These are phyloP conservation scores for Doryteuthis pealeii DNA, from an alignment of 1,140 invertebrate species.

Conservation along the genomic window DNA sequence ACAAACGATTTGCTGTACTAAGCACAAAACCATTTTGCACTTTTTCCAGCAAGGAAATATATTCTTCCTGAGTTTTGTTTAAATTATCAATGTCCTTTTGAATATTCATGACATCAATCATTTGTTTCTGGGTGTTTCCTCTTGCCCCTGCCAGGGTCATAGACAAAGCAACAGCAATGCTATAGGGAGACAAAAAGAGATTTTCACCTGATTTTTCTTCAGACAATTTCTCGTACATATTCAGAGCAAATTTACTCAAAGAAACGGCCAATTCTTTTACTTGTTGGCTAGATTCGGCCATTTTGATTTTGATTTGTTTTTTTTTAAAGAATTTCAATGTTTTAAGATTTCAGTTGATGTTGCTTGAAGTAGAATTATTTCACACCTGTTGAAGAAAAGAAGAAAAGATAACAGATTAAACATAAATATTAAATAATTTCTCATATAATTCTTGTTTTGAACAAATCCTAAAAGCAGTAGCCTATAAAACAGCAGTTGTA, in stretches of 20 bases:
- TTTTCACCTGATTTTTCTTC: slow-evolving; percentile 51
- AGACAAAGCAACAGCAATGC: slow-evolving; percentile 67
- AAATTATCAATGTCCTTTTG: background rate
- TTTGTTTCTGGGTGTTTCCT: slow-evolving; percentile 69
- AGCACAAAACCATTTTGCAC: background rate
- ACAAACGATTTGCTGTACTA: slow-evolving; percentile 9
- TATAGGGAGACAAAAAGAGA: slow-evolving; percentile 69
- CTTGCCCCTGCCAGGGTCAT: slow-evolving; percentile 69
- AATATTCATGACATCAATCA: slow-evolving; percentile 37
- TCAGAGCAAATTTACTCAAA: background rate
- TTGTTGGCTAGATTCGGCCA: no score
- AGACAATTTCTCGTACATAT: background rate
- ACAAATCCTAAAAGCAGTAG: no score
- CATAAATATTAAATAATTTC: no score
- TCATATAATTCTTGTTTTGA: no score
- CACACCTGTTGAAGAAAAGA: no score
- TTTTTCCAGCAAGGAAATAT: background rate
- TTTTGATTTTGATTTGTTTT: no score
- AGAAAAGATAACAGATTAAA: no score
- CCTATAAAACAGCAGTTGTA: no score
- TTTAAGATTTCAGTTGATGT: no score
- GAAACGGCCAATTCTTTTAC: background rate
- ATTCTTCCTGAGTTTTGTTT: background rate
- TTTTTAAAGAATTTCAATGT: no score
- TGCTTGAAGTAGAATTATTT: no score